phyloP scores from a whole-genome alignment of 2,113 vertebrate species.

The Melanerpes aurifrons region DNA sequence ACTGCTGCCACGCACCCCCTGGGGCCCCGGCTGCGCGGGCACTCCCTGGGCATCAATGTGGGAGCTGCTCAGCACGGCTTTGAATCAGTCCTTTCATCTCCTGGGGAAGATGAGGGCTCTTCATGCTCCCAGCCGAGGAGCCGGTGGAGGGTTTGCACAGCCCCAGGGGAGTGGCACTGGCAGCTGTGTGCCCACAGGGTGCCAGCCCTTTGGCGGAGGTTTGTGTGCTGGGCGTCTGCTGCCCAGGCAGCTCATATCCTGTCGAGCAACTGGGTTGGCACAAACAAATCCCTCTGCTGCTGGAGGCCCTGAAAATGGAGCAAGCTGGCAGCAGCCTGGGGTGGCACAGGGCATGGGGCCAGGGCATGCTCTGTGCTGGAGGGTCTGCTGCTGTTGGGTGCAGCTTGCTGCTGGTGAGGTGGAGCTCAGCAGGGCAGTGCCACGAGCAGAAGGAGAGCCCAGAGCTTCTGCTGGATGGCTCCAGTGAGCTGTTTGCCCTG shows the following conservation, averaged over 20 bases:
- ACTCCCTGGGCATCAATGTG: accelerated
- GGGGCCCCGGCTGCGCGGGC: background rate
- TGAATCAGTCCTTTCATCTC: background rate
- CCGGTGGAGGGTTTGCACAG: background rate
- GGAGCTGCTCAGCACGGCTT: accelerated
- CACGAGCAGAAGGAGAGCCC: background rate
- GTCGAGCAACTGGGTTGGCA: background rate
- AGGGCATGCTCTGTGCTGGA: background rate
- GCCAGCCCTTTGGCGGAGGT: background rate
- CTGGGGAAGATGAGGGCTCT: background rate
- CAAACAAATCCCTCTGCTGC: background rate
- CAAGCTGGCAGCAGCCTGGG: background rate
- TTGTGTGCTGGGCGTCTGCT: background rate
- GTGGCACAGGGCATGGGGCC: accelerated
- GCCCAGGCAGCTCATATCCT: background rate
- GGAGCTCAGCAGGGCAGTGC: background rate
- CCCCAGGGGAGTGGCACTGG: accelerated
- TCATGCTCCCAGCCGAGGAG: background rate
- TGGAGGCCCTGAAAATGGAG: background rate
- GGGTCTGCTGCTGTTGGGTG: background rate
- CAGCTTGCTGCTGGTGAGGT: background rate
- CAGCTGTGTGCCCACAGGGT: accelerated
- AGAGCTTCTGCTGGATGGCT: background rate
- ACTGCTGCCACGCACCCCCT: accelerated
- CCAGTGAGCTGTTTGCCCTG: background rate